These are phyloP conservation scores for Phanerotoma sp. DNA, from an alignment of 2,888 invertebrate genomes.

Conservation along the genomic window DNA sequence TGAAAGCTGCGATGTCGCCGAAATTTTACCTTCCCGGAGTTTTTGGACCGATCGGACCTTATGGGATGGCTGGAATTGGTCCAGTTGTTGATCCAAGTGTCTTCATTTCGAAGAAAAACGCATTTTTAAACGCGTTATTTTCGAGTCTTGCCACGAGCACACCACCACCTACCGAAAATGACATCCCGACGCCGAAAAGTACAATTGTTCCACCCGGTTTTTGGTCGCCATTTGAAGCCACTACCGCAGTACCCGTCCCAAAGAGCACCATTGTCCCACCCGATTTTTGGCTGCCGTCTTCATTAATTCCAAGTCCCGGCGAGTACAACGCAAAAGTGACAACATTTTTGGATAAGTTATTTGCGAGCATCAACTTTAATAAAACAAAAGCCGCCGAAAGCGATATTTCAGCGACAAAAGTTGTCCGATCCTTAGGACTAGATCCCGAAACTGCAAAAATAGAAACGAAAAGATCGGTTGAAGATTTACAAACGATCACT, in stretches of 20 bases:
- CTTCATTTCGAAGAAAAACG: slow-evolving; percentile 45
- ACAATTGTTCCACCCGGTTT: slow-evolving; percentile 50
- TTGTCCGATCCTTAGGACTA: slow-evolving; percentile 25
- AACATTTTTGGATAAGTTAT: slow-evolving; percentile 47
- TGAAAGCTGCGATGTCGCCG: slow-evolving; percentile 21
- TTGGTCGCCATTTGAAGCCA: slow-evolving; percentile 41
- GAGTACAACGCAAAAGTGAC: slow-evolving; percentile 49
- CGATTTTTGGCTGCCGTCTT: slow-evolving; percentile 48
- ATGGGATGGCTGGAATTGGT: too few relatives aligned
- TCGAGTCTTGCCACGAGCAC: slow-evolving; percentile 44
- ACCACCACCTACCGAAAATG: slow-evolving; percentile 20
- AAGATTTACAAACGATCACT: slow-evolving; percentile 42
- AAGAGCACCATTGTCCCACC: slow-evolving; percentile 52
- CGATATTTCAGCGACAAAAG: slow-evolving; percentile 9
- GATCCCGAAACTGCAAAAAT: slow-evolving; percentile 26
- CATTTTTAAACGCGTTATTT: slow-evolving; percentile 48
- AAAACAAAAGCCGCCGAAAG: slow-evolving; percentile 27
- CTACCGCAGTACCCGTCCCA: slow-evolving; percentile 37
- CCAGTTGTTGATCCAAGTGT: slow-evolving; percentile 44
- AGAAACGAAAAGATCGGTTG: slow-evolving; percentile 38
- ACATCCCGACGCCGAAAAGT: slow-evolving; percentile 37
- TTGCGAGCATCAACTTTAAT: slow-evolving; percentile 44
- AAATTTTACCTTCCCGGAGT: slow-evolving; percentile 43
- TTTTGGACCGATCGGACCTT: slow-evolving; percentile 37
- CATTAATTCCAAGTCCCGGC: slow-evolving; percentile 43